Percentiles rank a stretch among this genome's conserved stretches.
Evolutionary conservation across 2,113 vertebrate genomes (phyloP).

Genomic region (Orientallactaga bullata): DNA sequence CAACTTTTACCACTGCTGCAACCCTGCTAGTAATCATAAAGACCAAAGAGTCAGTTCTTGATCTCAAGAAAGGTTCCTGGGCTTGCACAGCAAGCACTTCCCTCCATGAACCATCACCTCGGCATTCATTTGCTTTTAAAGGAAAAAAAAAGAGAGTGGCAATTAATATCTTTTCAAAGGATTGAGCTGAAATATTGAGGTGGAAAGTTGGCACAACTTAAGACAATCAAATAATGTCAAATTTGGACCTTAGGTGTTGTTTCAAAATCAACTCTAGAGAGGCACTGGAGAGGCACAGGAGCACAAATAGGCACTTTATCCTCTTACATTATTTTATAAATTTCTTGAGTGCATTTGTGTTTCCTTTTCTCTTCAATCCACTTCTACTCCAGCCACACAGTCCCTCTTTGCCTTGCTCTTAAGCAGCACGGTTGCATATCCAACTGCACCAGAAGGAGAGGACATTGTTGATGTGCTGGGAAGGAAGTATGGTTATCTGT

Average conservation of each 20-base stretch:
- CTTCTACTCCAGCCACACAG: no score
- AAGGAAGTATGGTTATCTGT: no score
- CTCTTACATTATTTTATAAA: background rate
- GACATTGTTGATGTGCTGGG: background rate
- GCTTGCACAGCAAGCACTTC: no score
- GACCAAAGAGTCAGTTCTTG: background rate
- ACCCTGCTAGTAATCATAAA: background rate
- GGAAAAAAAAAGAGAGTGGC: background rate
- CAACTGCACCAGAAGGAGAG: no score
- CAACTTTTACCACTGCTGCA: background rate
- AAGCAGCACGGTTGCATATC: background rate
- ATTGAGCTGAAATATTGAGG: background rate
- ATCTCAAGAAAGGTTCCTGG: no score
- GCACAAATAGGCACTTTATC: background rate
- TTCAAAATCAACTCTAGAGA: background rate
- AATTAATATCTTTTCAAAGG: background rate
- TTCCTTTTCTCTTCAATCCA: background rate
- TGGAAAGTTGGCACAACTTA: background rate
- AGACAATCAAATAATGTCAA: background rate
- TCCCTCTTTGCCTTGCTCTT: background rate
- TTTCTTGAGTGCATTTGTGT: background rate
- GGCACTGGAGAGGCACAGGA: background rate
- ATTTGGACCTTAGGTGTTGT: background rate
- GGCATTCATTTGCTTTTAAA: background rate
- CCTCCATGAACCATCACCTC: no score